These are phyloP conservation scores for Drosophila antonietae DNA, from an alignment of 2,888 invertebrate species.

Conservation along the genomic window DNA sequence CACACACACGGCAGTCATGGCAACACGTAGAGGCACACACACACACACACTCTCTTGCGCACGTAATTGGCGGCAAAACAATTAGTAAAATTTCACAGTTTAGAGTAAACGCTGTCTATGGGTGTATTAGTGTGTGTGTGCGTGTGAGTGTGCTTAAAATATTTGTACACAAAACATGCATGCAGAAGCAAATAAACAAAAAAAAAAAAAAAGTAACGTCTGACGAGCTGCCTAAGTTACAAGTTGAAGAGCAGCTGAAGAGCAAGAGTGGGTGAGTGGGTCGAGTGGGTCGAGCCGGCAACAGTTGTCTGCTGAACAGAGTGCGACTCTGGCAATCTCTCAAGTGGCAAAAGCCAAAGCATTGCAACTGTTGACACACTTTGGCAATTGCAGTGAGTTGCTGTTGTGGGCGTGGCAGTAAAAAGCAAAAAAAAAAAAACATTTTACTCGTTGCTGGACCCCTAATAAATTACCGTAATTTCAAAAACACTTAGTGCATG, in stretches of 20 bases:
- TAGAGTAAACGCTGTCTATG: slow-evolving; percentile 9
- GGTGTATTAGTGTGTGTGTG: not conserved
- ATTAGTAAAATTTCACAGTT: slow-evolving; percentile 74
- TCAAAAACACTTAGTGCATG: slow-evolving; percentile 69
- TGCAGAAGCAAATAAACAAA: slow-evolving; percentile 49
- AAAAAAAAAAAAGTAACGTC: slow-evolving; percentile 39
- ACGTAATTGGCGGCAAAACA: slow-evolving; percentile 78
- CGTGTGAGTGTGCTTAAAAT: slow-evolving; percentile 42
- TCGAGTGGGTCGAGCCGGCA: slow-evolving; percentile 24
- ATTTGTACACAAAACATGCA: slow-evolving; percentile 56
- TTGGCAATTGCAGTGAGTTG: slow-evolving; percentile 45
- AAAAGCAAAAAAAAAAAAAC: slow-evolving; percentile 21
- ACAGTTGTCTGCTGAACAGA: slow-evolving; percentile 53
- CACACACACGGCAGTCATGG: slow-evolving; percentile 12
- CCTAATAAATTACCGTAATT: slow-evolving; percentile 78
- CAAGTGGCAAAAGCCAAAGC: slow-evolving; percentile 44
- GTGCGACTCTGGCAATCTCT: slow-evolving; percentile 22
- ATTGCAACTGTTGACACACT: slow-evolving; percentile 69
- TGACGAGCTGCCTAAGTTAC: slow-evolving; percentile 65
- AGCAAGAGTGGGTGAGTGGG: not conserved
- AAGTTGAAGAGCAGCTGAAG: slow-evolving; percentile 18
- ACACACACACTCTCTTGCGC: slow-evolving; percentile 43
- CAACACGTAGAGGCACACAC: slow-evolving; percentile 13
- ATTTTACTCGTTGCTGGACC: slow-evolving; percentile 46
- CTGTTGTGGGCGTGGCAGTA: slow-evolving; percentile 27